phyloP scores from a whole-genome alignment of 2,888 invertebrate species.

The Drepana falcataria region DNA sequence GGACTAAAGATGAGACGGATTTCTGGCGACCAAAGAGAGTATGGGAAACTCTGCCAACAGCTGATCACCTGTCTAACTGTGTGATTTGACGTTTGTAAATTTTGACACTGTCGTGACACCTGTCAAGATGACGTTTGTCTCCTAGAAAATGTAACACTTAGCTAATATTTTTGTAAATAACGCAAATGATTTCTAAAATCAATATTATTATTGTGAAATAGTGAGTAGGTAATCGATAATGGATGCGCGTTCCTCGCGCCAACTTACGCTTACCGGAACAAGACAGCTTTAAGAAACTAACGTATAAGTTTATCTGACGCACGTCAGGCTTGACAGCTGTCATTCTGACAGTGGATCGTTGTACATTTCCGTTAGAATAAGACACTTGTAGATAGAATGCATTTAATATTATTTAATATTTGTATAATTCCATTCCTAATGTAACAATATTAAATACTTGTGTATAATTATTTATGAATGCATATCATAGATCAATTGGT shows the following conservation, averaged over 20 bases:
- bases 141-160: not conserved
- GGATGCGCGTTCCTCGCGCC: no score
- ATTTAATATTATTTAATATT: slow-evolving; percentile 4
- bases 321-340: not conserved
- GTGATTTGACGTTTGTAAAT: slow-evolving; percentile 35
- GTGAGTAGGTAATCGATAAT: no score
- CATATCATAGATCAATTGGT: not conserved
- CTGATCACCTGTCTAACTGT: slow-evolving; percentile 91
- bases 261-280: no score
- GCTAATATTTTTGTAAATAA: not conserved
- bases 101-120: slow-evolving; percentile 7
- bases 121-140: slow-evolving; percentile 5
- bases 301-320: not conserved
- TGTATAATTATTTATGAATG: not conserved
- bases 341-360: not conserved
- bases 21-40: slow-evolving; percentile 92
- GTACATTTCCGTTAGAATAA: not conserved
- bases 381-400: slow-evolving; percentile 2
- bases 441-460: not conserved
- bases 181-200: no score
- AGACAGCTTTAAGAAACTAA: no score
- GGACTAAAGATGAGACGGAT: slow-evolving; percentile 91
- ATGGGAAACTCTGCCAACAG: slow-evolving; percentile 92
- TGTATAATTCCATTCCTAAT: slow-evolving; percentile 1
- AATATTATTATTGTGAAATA: no score